Base-by-base conservation (phyloP, 2,888 invertebrate genomes). In the Oligia fasciuncula region DNA sequence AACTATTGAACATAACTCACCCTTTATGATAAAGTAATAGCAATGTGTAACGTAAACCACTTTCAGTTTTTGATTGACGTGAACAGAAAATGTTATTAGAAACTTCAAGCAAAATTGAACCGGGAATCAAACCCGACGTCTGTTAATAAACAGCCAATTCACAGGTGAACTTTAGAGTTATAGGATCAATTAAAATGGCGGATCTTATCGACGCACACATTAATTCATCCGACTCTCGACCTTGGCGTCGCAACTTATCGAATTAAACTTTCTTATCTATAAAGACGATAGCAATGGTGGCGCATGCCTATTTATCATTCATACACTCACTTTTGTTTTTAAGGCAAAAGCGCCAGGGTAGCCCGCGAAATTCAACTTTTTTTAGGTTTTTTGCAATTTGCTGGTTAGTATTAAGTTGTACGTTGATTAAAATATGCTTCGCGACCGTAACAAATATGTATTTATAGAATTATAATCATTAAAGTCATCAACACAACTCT, bases 231-330 rank as follows among this genome's bases (percentile, higher is more conserved):
- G 49, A 76, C 67, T 72, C 73, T 76, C 72, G 35, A 85, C 85
- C 71, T 86, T 81, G 51, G 79, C 40, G 71, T 73, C 73, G 35
- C 75, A 88, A 88, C 79, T 90, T 90, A 86, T 81, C 84, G 83
- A 81, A 88, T 89, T 86, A 80, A 89, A 89, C 83, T 89, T 89
- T 87, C 81, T 79, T 88, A 87, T 86, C 80, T 80, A 85, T 79
- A 84, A 75, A 73, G 75, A 54, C 72, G 71, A 35, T 70, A n/a
- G 62, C 29, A 40, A 68, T 17, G 40, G 54, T 65, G 73, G 71
- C 77, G 71, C 74, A 79, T 77, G 71, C 71, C 73, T 83, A 85
- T 84, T 77, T 73, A 78, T 73, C 73, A 77, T 63, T 66, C 57
- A 54, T n/a, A 67, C 46, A 54, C 11, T 29, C 2, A 43, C 19